Base-by-base conservation (phyloP, 2,113 vertebrate genomes). In the Pao palembangensis region DNA sequence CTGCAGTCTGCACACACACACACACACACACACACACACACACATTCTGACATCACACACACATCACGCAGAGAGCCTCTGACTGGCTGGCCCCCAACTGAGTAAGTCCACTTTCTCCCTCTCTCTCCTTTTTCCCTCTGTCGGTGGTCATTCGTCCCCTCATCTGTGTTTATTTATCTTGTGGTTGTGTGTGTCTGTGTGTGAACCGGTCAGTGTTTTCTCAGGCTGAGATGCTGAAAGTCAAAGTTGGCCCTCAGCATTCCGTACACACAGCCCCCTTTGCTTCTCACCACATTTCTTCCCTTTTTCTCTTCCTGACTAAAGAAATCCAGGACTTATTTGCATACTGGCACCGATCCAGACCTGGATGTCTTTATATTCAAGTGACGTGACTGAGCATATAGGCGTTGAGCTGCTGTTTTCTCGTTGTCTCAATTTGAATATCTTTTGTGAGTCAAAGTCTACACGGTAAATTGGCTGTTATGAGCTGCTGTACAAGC, bases 211-310 rank as follows among this genome's bases (percentile, higher is more conserved):
- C 69, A 64, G 53, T 70, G 72, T 87, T 83, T 73, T 31, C 58
- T 62, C 64, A 73, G 34, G 75, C 73, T 66, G 73, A 75, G 69
- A 43, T 65, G 79, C 78, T 83, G 78, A 15, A 8, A 15, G 78
- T 67, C 56, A 82, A 79, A 83, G 71, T 70, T 81, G 64, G 61
- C 80, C 65, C 66, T 88, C 80, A 85, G 83, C 82, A 85, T 85
- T 78, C 78, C 0, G 5, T 6, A 41, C 81, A 84, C 82, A 85
- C 42, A 41, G 31, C 61, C 66, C 10, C 69, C 21, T 23, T 64
- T 51, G 71, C 23, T 53, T 55, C 67, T 78, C 55, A 12, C 31
- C 69, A 31, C 62, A 19, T 71, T 59, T 71, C 72, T 69, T 31
- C n/a, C 61, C 61, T 61, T 16, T 44, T 14, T 44, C 13, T 44